Base-by-base conservation (phyloP, 2,888 invertebrate genomes). In the Meloe dianella region DNA sequence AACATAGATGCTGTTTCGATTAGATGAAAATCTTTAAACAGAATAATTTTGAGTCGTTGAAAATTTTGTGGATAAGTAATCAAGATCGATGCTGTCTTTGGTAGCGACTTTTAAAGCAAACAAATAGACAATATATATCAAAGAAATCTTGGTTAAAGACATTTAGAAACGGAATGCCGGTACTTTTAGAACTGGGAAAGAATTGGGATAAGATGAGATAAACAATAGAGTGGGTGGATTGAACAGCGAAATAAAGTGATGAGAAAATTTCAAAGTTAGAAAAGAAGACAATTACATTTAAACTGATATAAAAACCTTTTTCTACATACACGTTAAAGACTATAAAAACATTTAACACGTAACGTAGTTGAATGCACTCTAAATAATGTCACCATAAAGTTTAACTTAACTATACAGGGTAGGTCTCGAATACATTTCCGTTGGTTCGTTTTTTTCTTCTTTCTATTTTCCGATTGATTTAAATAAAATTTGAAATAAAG, bases 81-180 rank as follows among this genome's bases (percentile, higher is more conserved):
- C 78, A 77, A 72, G 76, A 77, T 77, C 77, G 74, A 77, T 77
- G 72, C 71, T 73, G 74, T 74, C 74, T 75, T 72, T 74, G 69
- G 29, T 65, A 41, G 70, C 71, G 74, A 75, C 73, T 78, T n/a
- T 78, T 77, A 77, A 77, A 77, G 78, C 77, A 77, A 79, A 80
- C 79, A 80, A 80, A 81, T 80, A 80, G 78, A 77, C 73, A 75
- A 78, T 77, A 80, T 81, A 80, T 81, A 80, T 81, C 81, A 81
- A 79, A 79, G 77, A 78, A 78, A 79, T 75, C 78, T 78, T 78
- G 79, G 77, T 78, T 79, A 76, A 77, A 77, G 77, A 79, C 78
- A 77, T 78, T 79, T 79, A 77, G 74, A 71, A 79, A 78, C 78
- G 79, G 41, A 78, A 81, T 77, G 77, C 75, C 74, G 76, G 76